Percentiles rank a stretch among this genome's conserved stretches.
phyloP scores from a whole-genome alignment of 1,140 invertebrate genomes.

The Aricia agestis region DNA sequence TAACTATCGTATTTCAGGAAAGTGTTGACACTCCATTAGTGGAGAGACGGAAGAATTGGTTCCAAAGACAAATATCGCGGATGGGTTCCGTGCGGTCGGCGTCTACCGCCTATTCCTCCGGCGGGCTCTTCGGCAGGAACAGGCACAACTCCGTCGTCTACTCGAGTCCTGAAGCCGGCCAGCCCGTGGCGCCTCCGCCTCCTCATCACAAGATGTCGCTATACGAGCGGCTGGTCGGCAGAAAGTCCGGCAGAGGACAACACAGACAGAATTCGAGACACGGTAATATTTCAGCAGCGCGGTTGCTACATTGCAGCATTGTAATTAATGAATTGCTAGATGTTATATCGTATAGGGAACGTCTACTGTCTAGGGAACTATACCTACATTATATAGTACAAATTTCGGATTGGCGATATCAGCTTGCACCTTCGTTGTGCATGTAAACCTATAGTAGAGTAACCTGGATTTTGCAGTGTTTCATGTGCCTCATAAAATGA shows the following conservation, averaged over 20 bases:
- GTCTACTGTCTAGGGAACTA: too few species aligned
- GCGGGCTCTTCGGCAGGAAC: constrained; percentile 84
- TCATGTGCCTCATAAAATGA: too few species aligned
- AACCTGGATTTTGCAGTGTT: too few species aligned
- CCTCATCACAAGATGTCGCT: constrained; percentile 84
- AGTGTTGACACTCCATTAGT: constrained; percentile 91
- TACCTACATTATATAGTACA: too few species aligned
- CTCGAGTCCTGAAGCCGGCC: constrained; percentile 85
- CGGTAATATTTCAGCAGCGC: constrained; percentile 55
- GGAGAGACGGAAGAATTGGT: constrained; percentile 90
- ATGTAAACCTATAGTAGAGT: too few species aligned
- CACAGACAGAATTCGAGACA: constrained; percentile 79
- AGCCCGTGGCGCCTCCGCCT: constrained; percentile 61
- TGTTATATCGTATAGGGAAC: too few species aligned
- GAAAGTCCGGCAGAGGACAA: constrained; percentile 85
- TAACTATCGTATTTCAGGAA: constrained; percentile 77
- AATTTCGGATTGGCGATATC: too few species aligned
- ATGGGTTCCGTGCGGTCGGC: constrained; percentile 89
- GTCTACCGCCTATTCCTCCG: constrained; percentile 89
- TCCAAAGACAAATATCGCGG: constrained; percentile 87
- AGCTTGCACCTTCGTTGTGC: too few species aligned
- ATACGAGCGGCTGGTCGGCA: constrained; percentile 86
- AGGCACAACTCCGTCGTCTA: constrained; percentile 84
- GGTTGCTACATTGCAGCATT: too few species aligned
- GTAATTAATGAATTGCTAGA: too few species aligned